A percentile compares a stretch with the other conserved stretches of the same genome.
These are phyloP conservation scores for Diabrotica balteata DNA, from an alignment of 2,888 invertebrate genomes.

Conservation along the genomic window DNA sequence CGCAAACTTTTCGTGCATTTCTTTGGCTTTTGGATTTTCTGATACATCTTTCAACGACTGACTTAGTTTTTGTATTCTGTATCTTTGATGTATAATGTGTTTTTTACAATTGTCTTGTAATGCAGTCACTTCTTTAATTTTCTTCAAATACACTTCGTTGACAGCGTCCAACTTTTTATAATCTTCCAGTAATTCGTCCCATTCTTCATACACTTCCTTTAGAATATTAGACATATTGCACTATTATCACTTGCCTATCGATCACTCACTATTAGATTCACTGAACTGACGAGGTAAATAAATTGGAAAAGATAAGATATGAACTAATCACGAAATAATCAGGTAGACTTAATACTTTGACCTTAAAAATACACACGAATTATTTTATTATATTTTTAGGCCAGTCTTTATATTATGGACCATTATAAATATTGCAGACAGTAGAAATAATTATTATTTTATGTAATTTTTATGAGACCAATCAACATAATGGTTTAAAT, in stretches of 20 bases:
- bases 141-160: constrained; percentile 81
- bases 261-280: neutral
- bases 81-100: constrained; percentile 87
- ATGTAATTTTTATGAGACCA: too few species aligned
- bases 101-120: constrained; percentile 84
- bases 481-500: too few species aligned
- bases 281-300: constrained; percentile 1
- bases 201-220: constrained; percentile 43
- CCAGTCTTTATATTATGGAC: too few species aligned
- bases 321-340: constrained; percentile 2
- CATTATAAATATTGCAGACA: too few species aligned
- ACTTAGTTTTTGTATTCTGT: constrained; percentile 78
- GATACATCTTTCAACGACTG: constrained; percentile 30
- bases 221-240: constrained; percentile 33
- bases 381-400: neutral
- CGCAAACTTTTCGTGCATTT: constrained; percentile 72
- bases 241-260: too few species aligned
- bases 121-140: constrained; percentile 81
- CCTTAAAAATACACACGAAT: neutral
- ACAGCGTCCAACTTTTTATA: constrained; percentile 64
- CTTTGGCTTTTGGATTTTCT: constrained; percentile 19
- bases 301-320: constrained; percentile 3
- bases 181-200: constrained; percentile 45
- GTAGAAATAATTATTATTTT: too few species aligned
- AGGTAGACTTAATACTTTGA: constrained; percentile 11